A percentile compares a stretch with the other conserved stretches of the same genome.
These are phyloP conservation scores for Xenopus tropicalis DNA, from an alignment of 2,113 vertebrate genomes.

Conservation along the genomic window UCB_Xtro_10.0 CM004450.2:25303501-25304000, in stretches of 20 bases:
- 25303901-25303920: slow-evolving; percentile 3
- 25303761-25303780: slow-evolving; percentile 13
- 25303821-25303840: background rate
- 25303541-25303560: background rate
- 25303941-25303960: background rate
- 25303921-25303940: slow-evolving; percentile 6
- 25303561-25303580: background rate
- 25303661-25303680: background rate
- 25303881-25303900: background rate
- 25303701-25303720: background rate
- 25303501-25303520: background rate
- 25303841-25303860: background rate
- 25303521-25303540: background rate
- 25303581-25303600: background rate
- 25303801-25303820: background rate
- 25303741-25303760: background rate
- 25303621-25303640: background rate
- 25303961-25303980: background rate
- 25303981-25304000: background rate
- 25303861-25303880: slow-evolving; percentile 2
- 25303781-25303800: background rate
- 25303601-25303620: background rate
- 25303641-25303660: background rate
- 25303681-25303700: background rate
- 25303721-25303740: background rate